Evolutionary conservation across 2,797 vertebrate genomes (phyloP), one percentile per base, ranked within the genome.

Genomic region (Threskiornis aethiopicus): DNA sequence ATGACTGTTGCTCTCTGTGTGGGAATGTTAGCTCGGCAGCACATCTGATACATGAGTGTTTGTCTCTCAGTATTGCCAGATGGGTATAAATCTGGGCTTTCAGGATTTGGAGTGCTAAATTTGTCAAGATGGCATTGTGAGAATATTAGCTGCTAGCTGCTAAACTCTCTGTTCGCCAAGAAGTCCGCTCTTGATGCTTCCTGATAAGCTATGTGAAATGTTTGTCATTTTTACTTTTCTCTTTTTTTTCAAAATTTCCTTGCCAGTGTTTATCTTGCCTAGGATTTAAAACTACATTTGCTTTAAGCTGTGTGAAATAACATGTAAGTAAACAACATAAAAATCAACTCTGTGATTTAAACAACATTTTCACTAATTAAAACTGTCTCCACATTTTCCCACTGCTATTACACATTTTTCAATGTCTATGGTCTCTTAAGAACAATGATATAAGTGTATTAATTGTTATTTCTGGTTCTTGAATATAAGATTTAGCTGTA

Each of bases 51-150:
- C 51, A 91, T 28, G 83, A 97, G 73, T 77, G 41, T 44, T 73
- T 90, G 87, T 94, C 82, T 97, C 93, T 97, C 88, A 72, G 69
- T 52, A 28, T 47, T 87, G 84, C 93, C 96, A 97, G 95, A 92
- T 95, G 86, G 95, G 92, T 55, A 66, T 76, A 95, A 97, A 96
- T 93, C 95, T 94, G 87, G 66, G 18, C 85, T 96, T 90, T 95
- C 77, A 96, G 92, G 75, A 87, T 92, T 5, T 62, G 16, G 75
- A 94, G 85, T 70, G 92, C 79, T 96, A 87, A 93, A 97, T 95
- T 94, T 95, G 94, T 97, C 95, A 94, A 89, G 92, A 97, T 92
- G 84, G 41, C 79, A 90, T 42, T 96, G 93, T 92, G 91, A 97
- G 90, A 81, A 91, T 73, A 91, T 95, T 95, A 95, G 71, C 78